These are phyloP conservation scores for Rhipidura dahli DNA, from an alignment of 2,113 vertebrate genomes.

Conservation along the genomic window DNA sequence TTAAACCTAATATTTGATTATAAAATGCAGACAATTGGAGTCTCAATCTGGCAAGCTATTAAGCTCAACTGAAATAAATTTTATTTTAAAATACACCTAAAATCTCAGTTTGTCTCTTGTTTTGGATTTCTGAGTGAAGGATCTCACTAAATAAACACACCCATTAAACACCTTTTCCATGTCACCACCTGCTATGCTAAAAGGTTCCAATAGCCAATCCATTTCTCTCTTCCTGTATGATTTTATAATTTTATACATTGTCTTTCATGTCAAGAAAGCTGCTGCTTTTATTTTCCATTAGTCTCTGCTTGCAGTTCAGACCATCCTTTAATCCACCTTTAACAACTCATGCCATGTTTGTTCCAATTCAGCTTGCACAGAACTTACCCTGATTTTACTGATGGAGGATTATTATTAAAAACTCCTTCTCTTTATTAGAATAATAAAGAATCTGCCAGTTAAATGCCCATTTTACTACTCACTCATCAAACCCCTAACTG, in stretches of 20 bases:
- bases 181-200: background rate
- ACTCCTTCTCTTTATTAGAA: slow-evolving; percentile 5
- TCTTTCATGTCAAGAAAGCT: background rate
- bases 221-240: background rate
- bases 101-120: background rate
- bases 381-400: background rate
- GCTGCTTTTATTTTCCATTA: slow-evolving; percentile 4
- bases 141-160: background rate
- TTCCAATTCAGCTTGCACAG: background rate
- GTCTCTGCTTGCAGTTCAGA: background rate
- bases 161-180: background rate
- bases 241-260: background rate
- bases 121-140: background rate
- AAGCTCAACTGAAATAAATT: background rate
- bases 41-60: background rate
- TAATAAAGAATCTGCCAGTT: slow-evolving; percentile 29
- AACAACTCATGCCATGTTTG: background rate
- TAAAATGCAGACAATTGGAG: background rate
- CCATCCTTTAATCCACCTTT: background rate
- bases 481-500: background rate
- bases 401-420: slow-evolving; percentile 25
- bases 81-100: background rate
- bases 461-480: background rate
- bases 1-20: background rate
- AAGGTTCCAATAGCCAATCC: background rate